These are phyloP conservation scores for Phrynocephalus versicolor DNA, from an alignment of 2,113 vertebrate species.

Conservation along the genomic window DNA sequence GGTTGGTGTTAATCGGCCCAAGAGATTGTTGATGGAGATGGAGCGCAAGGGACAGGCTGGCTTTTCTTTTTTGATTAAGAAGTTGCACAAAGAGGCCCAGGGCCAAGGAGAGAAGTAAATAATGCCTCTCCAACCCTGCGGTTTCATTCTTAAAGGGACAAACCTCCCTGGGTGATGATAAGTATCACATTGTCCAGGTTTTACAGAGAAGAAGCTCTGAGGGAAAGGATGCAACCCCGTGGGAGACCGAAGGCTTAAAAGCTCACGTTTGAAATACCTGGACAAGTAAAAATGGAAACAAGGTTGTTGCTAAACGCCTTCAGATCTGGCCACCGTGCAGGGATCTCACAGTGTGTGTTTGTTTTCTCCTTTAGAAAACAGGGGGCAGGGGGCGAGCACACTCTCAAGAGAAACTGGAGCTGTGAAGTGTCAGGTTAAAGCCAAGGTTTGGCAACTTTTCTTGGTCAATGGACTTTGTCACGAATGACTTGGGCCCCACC, in stretches of 20 bases:
- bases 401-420: background rate
- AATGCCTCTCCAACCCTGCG: conserved; percentile 44
- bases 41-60: background rate
- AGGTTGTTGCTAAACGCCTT: background rate
- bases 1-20: background rate
- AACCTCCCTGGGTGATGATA: conserved; percentile 60
- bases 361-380: background rate
- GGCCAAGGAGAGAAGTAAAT: conserved; percentile 34
- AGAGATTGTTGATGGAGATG: background rate
- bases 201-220: conserved; percentile 46
- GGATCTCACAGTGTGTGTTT: background rate
- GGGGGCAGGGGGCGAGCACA: background rate
- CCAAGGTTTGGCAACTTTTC: background rate
- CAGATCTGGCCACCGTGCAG: background rate
- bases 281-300: conserved; percentile 47
- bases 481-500: background rate
- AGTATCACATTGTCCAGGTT: conserved; percentile 52
- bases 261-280: conserved; percentile 48
- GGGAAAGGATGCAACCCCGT: conserved; percentile 34
- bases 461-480: too few relatives aligned
- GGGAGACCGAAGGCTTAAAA: conserved; percentile 13
- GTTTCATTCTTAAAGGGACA: conserved; percentile 69
- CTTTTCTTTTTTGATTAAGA: conserved; percentile 31
- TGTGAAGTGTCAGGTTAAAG: too few relatives aligned
- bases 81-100: conserved; percentile 29